Base-by-base conservation (phyloP, 2,797 vertebrate genomes). In the Taeniopygia guttata region DNA sequence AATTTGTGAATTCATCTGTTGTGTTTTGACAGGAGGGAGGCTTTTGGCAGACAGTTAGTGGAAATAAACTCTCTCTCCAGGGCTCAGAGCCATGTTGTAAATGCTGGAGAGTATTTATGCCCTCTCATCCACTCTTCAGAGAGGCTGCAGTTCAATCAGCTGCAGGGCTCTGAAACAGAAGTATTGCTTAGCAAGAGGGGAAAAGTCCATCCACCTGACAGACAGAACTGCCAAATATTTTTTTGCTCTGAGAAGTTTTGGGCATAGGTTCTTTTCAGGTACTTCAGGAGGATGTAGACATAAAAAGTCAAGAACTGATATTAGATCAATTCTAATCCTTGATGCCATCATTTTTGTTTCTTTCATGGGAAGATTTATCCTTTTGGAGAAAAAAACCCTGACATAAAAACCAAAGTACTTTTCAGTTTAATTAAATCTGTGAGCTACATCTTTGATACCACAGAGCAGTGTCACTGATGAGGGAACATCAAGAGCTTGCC, bases 11-110 rank as follows among this genome's bases (percentile, higher is more conserved):
- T 93, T 93, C 38, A 25, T 80, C 80, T 73, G 76, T 36, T 96
- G 84, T 94, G 84, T 86, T 95, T 90, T 92, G 80, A 94, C 62
- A 93, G 56, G 40, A 93, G 59, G 82, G 76, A 94, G 69, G 62
- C 51, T 88, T 80, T 88, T 97, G 91, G 93, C 90, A 95, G 80
- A 32, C 52, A 42, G 51, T 76, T 73, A 76, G 59, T 91, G 88
- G 91, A 90, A 94, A 95, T 89, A 95, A 95, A 91, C 80, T 90
- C 49, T 78, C 66, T 76, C 43, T 79, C 67, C 70, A 80, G 83
- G 87, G 94, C 91, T 93, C 74, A 75, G 87, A 93, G 85, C 85
- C 94, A 87, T 54, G 63, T 30, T 95, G 87, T 89, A 91, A 93
- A 56, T 86, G 80, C 77, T 82, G 88, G 48, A 69, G 58, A 32